These are phyloP conservation scores for Selenia dentaria DNA, from an alignment of 2,888 invertebrate genomes.

Conservation along the genomic window DNA sequence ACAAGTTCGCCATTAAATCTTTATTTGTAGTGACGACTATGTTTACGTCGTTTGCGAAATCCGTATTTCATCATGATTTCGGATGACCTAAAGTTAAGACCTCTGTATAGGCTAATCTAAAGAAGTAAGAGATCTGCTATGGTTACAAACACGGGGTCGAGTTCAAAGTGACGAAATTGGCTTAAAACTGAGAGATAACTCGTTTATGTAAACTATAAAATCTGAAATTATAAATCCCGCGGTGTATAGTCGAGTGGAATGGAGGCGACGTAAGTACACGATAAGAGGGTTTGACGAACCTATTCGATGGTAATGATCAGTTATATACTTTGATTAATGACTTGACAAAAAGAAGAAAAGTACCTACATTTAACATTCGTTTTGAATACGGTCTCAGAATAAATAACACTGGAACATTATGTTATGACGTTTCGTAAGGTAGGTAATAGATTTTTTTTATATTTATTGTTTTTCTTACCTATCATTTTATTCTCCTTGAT, in stretches of 20 bases:
- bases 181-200: constrained; percentile 50
- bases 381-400: too few relatives aligned
- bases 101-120: constrained; percentile 23
- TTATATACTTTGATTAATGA: too few relatives aligned
- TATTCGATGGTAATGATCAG: too few relatives aligned
- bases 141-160: constrained; percentile 31
- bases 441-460: too few relatives aligned
- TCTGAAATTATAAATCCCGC: constrained; percentile 28
- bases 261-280: constrained; percentile 30
- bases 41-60: constrained; percentile 3
- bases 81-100: constrained; percentile 16
- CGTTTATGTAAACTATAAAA: constrained; percentile 41
- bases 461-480: too few relatives aligned
- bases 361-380: too few relatives aligned
- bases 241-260: constrained; percentile 14
- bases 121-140: constrained; percentile 19
- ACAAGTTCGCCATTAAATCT: too few relatives aligned
- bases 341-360: too few relatives aligned
- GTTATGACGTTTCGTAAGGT: too few relatives aligned
- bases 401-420: too few relatives aligned
- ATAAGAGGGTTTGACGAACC: constrained; percentile 36
- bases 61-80: constrained; percentile 16
- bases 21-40: constrained; percentile 9
- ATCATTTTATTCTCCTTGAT: too few relatives aligned
- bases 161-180: constrained; percentile 47